Base-by-base conservation (phyloP, 2,113 vertebrate species). In the Nerophis ophidion region DNA sequence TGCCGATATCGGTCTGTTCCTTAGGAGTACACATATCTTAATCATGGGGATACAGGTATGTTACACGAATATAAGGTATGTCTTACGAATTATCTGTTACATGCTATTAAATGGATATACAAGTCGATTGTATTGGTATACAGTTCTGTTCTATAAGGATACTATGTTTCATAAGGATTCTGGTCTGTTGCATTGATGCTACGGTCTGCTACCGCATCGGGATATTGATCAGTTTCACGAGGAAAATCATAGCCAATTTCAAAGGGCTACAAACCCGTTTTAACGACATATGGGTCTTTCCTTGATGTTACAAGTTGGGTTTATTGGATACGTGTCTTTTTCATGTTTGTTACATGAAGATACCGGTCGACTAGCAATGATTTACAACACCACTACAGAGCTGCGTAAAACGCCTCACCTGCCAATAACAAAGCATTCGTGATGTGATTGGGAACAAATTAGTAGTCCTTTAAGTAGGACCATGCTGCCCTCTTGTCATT, bases 361-460 rank as follows among this genome's bases (percentile, higher is more conserved):
- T 44, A 12, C 40, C 6, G 11, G 40, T 44, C 14, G 10, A 72
- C 53, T 33, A 26, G 59, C 8, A 1, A n/a, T 53, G 59, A 76
- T 19, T 69, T 81, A 70, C 72, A 74, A 66, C 66, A 34, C 50
- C 71, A 36, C 61, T 67, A 66, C 26, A 26, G 1, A 3, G 26
- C 81, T 81, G 70, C 72, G 72, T 79, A 65, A 61, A 61, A 82
- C 71, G 68, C 71, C 71, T 67, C 59, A 47, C 35, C 66, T 38
- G 67, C 54, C 70, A 59, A 17, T 13, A 26, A 63, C 47, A 59
- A 61, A 55, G 47, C 66, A 57, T 26, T 26, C 4, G 69, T 56
- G 51, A 40, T 56, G 72, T 74, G 58, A 79, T 75, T 77, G 73
- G 56, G 40, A 76, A 50, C 76, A 71, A 73, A 76, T 85, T 80